These are phyloP conservation scores for Trogon melanurus DNA, from an alignment of 2,113 vertebrate genomes.

Conservation along the genomic window DNA sequence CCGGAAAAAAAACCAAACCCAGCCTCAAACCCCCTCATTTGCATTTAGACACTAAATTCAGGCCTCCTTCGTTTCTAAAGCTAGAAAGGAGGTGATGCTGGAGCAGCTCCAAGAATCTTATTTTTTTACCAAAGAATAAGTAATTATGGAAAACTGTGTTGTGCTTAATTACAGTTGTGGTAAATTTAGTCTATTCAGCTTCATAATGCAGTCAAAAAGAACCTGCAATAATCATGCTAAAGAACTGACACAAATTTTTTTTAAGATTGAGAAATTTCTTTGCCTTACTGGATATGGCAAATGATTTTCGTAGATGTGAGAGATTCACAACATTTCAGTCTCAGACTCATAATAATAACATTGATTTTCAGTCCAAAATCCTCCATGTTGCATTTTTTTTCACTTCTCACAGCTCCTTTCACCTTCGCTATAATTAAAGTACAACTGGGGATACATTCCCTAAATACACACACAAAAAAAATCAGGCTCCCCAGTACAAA, in stretches of 20 bases:
- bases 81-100: not conserved
- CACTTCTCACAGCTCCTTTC: not conserved
- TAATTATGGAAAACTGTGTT: not conserved
- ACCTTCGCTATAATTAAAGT: not conserved
- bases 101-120: not conserved
- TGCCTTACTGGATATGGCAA: not conserved
- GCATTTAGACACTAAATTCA: not conserved
- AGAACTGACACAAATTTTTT: not conserved
- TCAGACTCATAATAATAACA: not conserved
- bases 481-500: not conserved
- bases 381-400: not conserved
- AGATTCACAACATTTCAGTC: not conserved
- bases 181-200: not conserved
- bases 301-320: not conserved
- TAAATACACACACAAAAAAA: not conserved
- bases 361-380: not conserved
- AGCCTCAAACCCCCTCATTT: not conserved
- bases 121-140: not conserved
- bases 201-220: not conserved
- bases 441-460: not conserved
- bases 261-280: not conserved
- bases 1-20: rapidly evolving
- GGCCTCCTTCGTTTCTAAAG: not conserved
- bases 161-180: not conserved
- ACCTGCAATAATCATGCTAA: not conserved